Conservation (phyloP, 2,113 vertebrate genomes). For the Callipepla californica region DNA sequence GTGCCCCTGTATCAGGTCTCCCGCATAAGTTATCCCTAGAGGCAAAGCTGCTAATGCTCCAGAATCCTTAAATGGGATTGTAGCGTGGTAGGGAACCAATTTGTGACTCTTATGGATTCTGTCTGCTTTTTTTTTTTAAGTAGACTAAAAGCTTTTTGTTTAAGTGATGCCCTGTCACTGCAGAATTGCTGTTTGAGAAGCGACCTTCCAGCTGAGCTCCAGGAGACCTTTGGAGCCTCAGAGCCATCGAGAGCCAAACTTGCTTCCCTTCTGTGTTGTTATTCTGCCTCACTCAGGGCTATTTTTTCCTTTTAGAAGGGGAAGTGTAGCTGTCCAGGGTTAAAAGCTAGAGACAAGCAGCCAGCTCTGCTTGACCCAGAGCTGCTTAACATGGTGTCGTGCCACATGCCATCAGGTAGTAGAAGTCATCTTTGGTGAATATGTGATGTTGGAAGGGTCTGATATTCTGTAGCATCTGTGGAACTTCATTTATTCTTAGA, state of each 20-base stretch:
- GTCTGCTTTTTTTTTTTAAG: background rate
- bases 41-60: background rate
- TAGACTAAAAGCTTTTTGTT: constrained; percentile 16
- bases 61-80: background rate
- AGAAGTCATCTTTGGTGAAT: background rate
- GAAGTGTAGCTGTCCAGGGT: background rate
- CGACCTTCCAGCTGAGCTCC: background rate
- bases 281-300: background rate
- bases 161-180: background rate
- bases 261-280: background rate
- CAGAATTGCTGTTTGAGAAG: background rate
- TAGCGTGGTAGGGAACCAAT: background rate
- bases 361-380: background rate
- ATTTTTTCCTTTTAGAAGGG: background rate
- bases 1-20: background rate
- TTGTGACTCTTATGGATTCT: background rate
- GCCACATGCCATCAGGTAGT: background rate
- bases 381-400: background rate
- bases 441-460: background rate
- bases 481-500: background rate
- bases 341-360: background rate
- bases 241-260: background rate
- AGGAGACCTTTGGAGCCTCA: background rate
- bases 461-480: background rate
- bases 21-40: background rate